phyloP scores from a whole-genome alignment of 2,113 vertebrate species.

The Brachypteracias leptosomus region DNA sequence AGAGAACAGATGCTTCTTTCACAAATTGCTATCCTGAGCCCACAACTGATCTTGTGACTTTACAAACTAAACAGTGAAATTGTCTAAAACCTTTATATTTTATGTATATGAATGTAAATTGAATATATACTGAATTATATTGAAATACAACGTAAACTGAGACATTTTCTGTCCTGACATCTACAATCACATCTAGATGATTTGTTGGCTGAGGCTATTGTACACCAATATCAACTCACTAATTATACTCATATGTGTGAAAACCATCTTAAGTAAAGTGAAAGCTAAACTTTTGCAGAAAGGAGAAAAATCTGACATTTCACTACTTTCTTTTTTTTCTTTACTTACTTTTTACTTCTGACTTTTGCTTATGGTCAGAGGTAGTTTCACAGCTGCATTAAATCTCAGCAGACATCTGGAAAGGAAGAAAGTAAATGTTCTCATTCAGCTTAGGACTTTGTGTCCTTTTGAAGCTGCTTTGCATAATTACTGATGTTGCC shows the following conservation, averaged over 20 bases:
- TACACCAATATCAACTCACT: not conserved
- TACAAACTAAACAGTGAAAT: not conserved
- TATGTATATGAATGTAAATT: no score
- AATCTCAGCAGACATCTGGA: not conserved
- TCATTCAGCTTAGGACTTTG: not conserved
- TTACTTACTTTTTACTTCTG: not conserved
- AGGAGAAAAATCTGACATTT: not conserved
- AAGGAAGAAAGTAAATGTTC: not conserved
- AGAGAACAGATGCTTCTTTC: not conserved
- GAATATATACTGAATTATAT: no score
- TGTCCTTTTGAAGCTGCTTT: not conserved
- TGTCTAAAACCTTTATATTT: no score
- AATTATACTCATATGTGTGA: not conserved
- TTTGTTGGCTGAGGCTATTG: not conserved
- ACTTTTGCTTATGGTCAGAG: not conserved
- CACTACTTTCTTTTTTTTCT: not conserved
- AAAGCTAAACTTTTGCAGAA: not conserved
- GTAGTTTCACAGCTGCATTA: not conserved
- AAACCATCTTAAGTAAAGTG: not conserved
- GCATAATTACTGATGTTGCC: not conserved
- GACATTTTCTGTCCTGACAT: not conserved
- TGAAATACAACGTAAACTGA: no score
- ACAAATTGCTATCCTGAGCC: not conserved
- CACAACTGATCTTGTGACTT: not conserved
- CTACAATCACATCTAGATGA: not conserved